Conservation (phyloP, 2,888 invertebrate genomes). For the Pilophorus perplexus region DNA sequence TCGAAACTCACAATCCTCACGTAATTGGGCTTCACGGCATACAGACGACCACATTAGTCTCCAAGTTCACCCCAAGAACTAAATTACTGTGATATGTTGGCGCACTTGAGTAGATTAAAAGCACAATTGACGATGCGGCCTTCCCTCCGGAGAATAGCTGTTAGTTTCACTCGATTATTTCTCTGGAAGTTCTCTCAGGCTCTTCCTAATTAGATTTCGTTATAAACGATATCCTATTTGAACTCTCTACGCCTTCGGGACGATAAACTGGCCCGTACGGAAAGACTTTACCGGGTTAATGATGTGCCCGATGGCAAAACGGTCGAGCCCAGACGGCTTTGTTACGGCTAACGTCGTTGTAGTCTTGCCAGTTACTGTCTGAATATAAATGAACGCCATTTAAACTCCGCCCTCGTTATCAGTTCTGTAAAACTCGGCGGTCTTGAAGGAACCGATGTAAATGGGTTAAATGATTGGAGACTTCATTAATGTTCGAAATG, state of each 20-base stretch:
- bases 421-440: too few relatives aligned
- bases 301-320: background rate
- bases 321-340: constrained; percentile 25
- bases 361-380: constrained; percentile 21
- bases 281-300: background rate
- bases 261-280: constrained; percentile 11
- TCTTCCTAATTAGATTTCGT: constrained; percentile 8
- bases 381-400: constrained; percentile 39
- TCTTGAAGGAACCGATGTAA: constrained; percentile 2
- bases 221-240: constrained; percentile 15
- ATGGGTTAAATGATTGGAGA: constrained; percentile 12
- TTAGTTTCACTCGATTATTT: too few relatives aligned
- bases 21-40: too few relatives aligned
- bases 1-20: too few relatives aligned
- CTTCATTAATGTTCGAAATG: constrained; percentile 22
- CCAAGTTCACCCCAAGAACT: too few relatives aligned
- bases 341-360: constrained; percentile 32
- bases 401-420: constrained; percentile 28
- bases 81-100: too few relatives aligned
- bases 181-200: too few relatives aligned
- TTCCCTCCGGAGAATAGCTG: too few relatives aligned
- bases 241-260: constrained; percentile 11
- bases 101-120: too few relatives aligned
- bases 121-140: too few relatives aligned
- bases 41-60: too few relatives aligned